Evolutionary conservation across 2,888 invertebrate species (phyloP).

Genomic region (Watsonalla binaria): DNA sequence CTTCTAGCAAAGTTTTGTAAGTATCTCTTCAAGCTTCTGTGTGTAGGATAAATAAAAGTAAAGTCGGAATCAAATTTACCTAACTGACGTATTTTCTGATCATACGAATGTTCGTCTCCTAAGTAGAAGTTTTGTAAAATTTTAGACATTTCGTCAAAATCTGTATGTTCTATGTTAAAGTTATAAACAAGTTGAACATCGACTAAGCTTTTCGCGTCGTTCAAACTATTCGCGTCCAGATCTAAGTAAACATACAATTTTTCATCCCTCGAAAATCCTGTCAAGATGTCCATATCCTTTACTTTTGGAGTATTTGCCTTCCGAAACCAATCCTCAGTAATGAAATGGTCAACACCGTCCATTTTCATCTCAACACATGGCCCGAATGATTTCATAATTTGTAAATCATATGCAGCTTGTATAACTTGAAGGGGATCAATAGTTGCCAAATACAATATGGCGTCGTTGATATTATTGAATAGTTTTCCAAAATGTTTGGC

Average conservation of each 20-base stretch:
- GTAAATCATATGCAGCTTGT: constrained; percentile 17
- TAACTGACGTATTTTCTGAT: constrained; percentile 10
- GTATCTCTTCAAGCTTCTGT: constrained; percentile 25
- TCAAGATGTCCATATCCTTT: constrained; percentile 24
- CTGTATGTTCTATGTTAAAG: constrained; percentile 19
- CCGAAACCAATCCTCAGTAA: constrained; percentile 23
- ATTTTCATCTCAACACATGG: constrained; percentile 35
- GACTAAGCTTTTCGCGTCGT: constrained; percentile 6
- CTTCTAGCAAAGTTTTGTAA: constrained; percentile 19
- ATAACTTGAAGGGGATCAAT: constrained; percentile 25
- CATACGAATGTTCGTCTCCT: constrained; percentile 21
- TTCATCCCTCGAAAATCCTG: constrained; percentile 21
- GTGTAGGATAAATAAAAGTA: constrained; percentile 25
- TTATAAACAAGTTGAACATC: constrained; percentile 5
- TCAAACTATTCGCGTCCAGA: constrained; percentile 1
- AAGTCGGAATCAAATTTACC: constrained; percentile 32
- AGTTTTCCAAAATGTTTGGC: constrained; percentile 27
- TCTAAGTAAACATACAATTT: constrained; percentile 5
- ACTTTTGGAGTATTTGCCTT: constrained; percentile 17
- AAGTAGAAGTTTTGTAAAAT: constrained; percentile 28
- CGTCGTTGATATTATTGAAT: constrained; percentile 26
- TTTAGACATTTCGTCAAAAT: constrained; percentile 18
- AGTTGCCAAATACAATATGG: constrained; percentile 27
- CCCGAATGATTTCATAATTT: constrained; percentile 9
- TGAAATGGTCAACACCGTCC: constrained; percentile 28